Evolutionary conservation across 1,140 invertebrate genomes (phyloP), one percentile per base, ranked within the genome.

Genomic region (Acromyrmex echinatior): DNA sequence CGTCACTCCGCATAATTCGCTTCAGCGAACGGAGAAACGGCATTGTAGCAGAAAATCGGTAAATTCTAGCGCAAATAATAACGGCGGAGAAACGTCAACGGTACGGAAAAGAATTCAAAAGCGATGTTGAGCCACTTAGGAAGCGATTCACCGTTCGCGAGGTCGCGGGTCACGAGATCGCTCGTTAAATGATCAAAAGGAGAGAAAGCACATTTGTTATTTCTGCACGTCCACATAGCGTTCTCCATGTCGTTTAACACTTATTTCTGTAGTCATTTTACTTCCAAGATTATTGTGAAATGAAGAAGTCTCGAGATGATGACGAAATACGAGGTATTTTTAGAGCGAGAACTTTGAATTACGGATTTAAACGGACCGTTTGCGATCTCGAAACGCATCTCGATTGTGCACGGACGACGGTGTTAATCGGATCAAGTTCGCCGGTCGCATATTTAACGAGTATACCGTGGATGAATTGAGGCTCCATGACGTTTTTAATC

Each of bases 381-480:
- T 4, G 21, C n/a, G 25, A 58, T 1, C 21, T 21, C 21, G 39
- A 35, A 62, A 25, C 18, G 39, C 71, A 66, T 16, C 51, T 35
- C n/a, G 39, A 82, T 87, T 79, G n/a, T 62, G 66, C 39, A 45
- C 66, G 18, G 56, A 28, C 25, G 77, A 60, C 16, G 63, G 39
- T 82, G 89, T 90, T 84, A 88, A 91, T 90, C 63, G 86, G 58
- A 87, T 76, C 86, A 90, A 90, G 74, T 90, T 90, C 74, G 65
- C n/a, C n/a, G 16, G 21, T 53, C 28, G 31, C 31, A 14, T 1
- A 60, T 73, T 87, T 45, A 77, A 25, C 25, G 70, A 84, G 56
- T 65, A 39, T 39, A 63, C n/a, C 66, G 25, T 51, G 31, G 12
- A 76, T 58, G 65, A 53, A 49, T 9, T 51, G 60, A 78, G 58